Base-by-base conservation (phyloP, 1,140 invertebrate genomes). In the Matsumurasca onukii region DNA sequence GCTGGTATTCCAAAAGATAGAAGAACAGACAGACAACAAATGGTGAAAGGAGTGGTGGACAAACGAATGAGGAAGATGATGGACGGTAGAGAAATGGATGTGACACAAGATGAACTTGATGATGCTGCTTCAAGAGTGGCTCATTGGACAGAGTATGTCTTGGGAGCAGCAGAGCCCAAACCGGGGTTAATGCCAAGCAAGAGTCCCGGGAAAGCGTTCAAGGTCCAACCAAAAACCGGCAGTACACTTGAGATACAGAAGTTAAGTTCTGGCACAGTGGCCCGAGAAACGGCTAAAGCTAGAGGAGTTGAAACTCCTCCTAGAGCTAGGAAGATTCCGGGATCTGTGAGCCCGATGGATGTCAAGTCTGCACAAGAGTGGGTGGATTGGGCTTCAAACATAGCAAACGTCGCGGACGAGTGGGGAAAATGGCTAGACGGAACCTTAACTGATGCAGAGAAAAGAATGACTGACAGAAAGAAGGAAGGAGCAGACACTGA, bases 341-440 rank as follows among this genome's bases (percentile, higher is more conserved):
- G 2, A 5, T 27, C 55, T 5, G 55, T 27, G 25, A 59, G 55
- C 30, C 55, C 55, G 3, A 22, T 59, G 22, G n/a, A 59, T 59
- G 9, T 59, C 15, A 59, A 59, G 30, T 59, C 55, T 27, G 55
- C 55, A 2, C 15, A 59, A 13, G 55, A 59, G 3, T 59, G 55
- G 55, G 25, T 24, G 9, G 55, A 59, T 27, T 59, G 55, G 55
- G 55, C 55, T 2, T 13, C 15, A 59, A 59, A 59, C 30, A 59
- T 59, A 5, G 55, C 24, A 59, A 59, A 59, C n/a, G 24, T 27
- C 3, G 55, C 55, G 3, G 25, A 59, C 3, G 55, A 59, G n/a
- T 59, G 55, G 55, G 55, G 55, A 25, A 59, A 59, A 27, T 59
- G 55, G 55, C 25, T 59, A 24, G 55, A 59, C 3, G 30, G 55